Conservation (phyloP, 2,888 invertebrate genomes). For the Dendrolimus houi region DNA sequence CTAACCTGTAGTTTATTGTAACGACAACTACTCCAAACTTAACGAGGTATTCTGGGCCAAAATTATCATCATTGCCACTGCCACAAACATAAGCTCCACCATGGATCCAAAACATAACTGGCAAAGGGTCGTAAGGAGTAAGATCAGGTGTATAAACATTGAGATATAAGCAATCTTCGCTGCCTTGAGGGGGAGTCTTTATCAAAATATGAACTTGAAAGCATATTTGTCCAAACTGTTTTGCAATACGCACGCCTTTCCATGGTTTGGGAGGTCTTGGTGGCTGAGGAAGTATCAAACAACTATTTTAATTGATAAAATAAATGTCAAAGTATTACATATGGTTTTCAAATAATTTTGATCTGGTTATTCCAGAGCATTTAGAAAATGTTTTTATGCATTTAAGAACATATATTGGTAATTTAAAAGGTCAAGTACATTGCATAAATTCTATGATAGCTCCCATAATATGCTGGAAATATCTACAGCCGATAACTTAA, state of each 20-base stretch:
- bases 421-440: too few species aligned
- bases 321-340: too few species aligned
- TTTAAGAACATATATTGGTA: too few species aligned
- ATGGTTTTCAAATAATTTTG: too few species aligned
- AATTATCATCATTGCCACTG: conserved; percentile 24
- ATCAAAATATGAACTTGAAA: conserved; percentile 22
- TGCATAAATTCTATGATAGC: too few species aligned
- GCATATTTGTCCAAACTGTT: conserved; percentile 29
- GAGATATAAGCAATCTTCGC: conserved; percentile 44
- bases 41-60: conserved; percentile 32
- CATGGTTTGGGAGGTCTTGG: conserved; percentile 34
- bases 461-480: too few species aligned
- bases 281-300: conserved; percentile 16
- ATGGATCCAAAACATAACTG: conserved; percentile 42
- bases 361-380: too few species aligned
- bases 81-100: conserved; percentile 28
- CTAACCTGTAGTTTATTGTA: conserved; percentile 34
- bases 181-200: conserved; percentile 16
- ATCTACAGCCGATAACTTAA: too few species aligned
- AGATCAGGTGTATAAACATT: conserved; percentile 39
- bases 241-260: conserved; percentile 38
- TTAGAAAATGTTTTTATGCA: too few species aligned
- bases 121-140: conserved; percentile 18
- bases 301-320: background rate
- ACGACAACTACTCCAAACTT: conserved; percentile 28